Base-by-base conservation (phyloP, 2,113 vertebrate species). In the Prinia subflava region DNA sequence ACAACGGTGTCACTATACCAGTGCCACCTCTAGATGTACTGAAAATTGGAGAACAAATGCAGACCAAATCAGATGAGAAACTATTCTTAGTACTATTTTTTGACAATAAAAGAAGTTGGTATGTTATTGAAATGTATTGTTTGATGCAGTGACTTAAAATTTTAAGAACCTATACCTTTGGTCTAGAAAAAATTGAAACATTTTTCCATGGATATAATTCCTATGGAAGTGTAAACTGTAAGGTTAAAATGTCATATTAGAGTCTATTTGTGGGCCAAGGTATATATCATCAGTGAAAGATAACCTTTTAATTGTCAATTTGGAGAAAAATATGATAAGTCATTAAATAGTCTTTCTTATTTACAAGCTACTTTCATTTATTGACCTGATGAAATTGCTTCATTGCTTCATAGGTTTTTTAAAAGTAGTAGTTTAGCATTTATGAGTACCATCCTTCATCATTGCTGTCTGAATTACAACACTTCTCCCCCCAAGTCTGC, bases 41-140 rank as follows among this genome's bases (percentile, higher is more conserved):
- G 85, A 98, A 98, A 97, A 98, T 99, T 8, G 99, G 99, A 80
- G 99, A 99, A 92, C 99, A 99, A 98, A 99, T 99, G 99, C 99
- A 99, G 98, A 99, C 98, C 98, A 99, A 99, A 97, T 98, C 98
- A 6, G 99, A 98, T 1, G 99, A 99, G 98, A 99, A 98, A 95
- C 98, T 99, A 62, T 99, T 99, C 96, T 98, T 99, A 49, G 99
- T 99, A 77, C 98, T 99, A 65, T 99, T 99, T 97, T 99, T 99
- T 90, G 99, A 99, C 98, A 99, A 99, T 97, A 99, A 99, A 98
- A 98, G 99, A 96, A 99, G 99, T 97, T 99, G 99, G 99, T 99
- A 98, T 98, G 99, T 97, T 76, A 50, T 2, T 64, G 22, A 83
- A 70, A 86, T 57, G 4, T 63, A 31, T 67, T 88, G 19, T 62